These are phyloP conservation scores for Ardeotis arabs DNA, from an alignment of 2,113 vertebrate genomes.

Conservation along the genomic window DNA sequence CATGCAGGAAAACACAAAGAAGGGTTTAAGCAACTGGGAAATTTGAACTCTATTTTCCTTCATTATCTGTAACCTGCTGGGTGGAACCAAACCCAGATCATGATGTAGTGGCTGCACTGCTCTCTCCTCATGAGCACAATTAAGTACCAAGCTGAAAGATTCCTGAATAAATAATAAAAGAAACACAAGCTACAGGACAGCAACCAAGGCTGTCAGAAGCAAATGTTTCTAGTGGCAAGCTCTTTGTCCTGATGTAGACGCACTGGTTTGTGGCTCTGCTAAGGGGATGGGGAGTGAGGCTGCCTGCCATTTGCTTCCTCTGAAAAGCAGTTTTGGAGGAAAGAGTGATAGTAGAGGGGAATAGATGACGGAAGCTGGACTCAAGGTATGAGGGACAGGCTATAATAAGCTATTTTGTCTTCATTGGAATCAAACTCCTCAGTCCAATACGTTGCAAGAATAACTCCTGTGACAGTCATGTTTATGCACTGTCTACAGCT, in stretches of 20 bases:
- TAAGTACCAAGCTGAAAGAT: background rate
- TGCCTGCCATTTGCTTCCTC: background rate
- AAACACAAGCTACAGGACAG: background rate
- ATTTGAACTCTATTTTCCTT: background rate
- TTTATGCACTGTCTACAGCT: background rate
- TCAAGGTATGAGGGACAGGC: background rate
- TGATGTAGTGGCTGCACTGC: background rate
- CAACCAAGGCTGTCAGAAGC: background rate
- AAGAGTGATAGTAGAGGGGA: background rate
- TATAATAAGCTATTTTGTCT: background rate
- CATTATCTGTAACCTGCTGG: background rate
- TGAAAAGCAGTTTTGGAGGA: background rate
- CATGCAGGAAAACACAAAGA: background rate
- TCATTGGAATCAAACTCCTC: background rate
- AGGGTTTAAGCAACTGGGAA: background rate
- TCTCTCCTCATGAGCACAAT: background rate
- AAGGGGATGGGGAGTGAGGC: background rate
- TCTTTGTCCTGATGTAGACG: background rate
- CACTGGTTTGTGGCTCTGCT: background rate
- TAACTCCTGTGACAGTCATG: background rate
- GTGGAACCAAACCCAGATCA: background rate
- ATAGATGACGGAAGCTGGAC: background rate
- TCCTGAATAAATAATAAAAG: background rate
- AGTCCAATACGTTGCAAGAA: background rate
- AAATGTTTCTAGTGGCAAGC: background rate